Evolutionary conservation across 2,888 invertebrate genomes (phyloP), one percentile per base, ranked within the genome.

Genomic region (Halictus quadricinctus): DNA sequence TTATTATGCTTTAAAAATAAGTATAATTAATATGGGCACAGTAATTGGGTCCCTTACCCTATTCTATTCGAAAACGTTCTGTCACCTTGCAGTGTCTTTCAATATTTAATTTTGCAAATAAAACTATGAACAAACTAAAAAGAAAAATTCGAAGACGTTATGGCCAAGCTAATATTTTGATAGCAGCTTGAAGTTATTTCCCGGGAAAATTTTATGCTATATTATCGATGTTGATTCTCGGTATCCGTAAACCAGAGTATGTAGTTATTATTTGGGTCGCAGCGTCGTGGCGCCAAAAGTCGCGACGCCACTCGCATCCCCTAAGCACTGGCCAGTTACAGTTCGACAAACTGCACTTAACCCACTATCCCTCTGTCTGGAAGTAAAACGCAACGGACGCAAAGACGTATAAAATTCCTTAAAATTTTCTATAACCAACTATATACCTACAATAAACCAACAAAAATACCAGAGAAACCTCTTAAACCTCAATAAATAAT

Each of bases 271-370:
- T 93, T 92, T 93, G 91, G 93, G 92, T 93, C 93, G 92, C 91
- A 91, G 90, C 92, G 88, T 90, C 88, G 91, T 92, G 93, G 93
- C 93, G 93, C 93, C 93, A 91, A 91, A 91, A 91, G 91, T 91
- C 91, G 89, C 88, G 92, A 88, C 92, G 88, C 85, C 83, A 79
- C 83, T 64, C 79, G 64, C 78, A 69, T 50, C 84, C 58, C n/a
- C 50, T 41, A 41, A 54, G 36, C 66, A 75, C 15, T 21, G 77
- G 60, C 66, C 50, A 70, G 76, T 72, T 70, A 73, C 80, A 76
- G 82, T 87, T 87, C 84, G 82, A 81, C 82, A 84, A 87, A 84
- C 87, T 46, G 43, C 80, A 58, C 54, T 80, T 84, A 84, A 84
- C 60, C 72, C 69, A 74, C 58, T 70, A 80, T 12, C 25, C 69